Base-by-base conservation (phyloP, 2,797 vertebrate species). In the Poecilia picta region DNA sequence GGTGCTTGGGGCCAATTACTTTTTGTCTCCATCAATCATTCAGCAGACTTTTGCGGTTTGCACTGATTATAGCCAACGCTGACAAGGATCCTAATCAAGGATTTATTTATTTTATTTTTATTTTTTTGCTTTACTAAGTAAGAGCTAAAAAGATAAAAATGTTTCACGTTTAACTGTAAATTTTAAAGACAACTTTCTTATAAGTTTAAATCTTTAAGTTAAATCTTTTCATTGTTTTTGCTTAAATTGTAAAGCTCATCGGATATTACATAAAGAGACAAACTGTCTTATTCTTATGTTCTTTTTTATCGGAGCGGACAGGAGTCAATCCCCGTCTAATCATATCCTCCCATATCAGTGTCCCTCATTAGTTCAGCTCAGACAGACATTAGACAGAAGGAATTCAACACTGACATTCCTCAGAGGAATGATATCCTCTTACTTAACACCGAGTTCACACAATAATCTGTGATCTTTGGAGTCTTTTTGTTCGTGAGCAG, bases 341-440 rank as follows among this genome's bases (percentile, higher is more conserved):
- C 82, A 16, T 72, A 90, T 89, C 79, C 33, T 80, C 74, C 47
- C 80, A 80, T 80, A 89, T 89, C 83, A 73, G 81, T 73, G 83
- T 86, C 76, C 82, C 89, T 92, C 87, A 88, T 92, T 89, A 91
- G 78, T 82, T 79, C 72, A 89, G 83, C 86, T 78, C 85, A 88
- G 84, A 83, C 82, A 87, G 86, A 91, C 85, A 84, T 82, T 84
- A 90, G 73, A 79, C 84, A 83, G 85, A 78, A 85, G 86, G 86
- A 90, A 93, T 91, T 89, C 81, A 76, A 80, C 62, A 31, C 72
- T 28, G 39, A 39, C 84, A 91, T 91, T 92, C 86, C 88, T 81
- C 31, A 76, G 74, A 74, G 64, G 77, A 81, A 89, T 31, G 86
- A 83, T 77, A 80, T 81, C 85, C 76, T 55, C 75, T 86, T 85